Percentiles rank a stretch among this genome's conserved stretches.
Evolutionary conservation across 2,888 invertebrate genomes (phyloP).

Genomic region (Drosophila macrospina): DNA sequence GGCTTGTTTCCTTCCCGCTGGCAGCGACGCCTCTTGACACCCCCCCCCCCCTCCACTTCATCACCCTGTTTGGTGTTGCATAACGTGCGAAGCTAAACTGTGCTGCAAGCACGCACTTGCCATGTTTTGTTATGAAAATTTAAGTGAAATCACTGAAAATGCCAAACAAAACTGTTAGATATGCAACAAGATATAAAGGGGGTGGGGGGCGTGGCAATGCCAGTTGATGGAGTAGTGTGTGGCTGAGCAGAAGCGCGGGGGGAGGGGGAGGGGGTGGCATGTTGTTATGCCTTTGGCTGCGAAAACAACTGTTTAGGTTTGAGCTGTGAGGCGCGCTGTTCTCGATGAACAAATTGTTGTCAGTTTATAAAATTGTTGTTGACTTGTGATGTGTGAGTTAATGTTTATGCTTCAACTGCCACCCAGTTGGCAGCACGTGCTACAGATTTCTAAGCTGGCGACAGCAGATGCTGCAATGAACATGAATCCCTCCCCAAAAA

Average conservation of each 20-base stretch:
- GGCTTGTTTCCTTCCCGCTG: conserved; percentile 35
- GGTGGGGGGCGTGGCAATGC: too few relatives aligned
- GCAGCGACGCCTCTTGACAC: too few relatives aligned
- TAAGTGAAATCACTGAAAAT: conserved; percentile 83
- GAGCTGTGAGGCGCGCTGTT: conserved; percentile 28
- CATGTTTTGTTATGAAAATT: conserved; percentile 81
- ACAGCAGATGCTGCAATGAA: conserved; percentile 23
- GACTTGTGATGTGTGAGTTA: conserved; percentile 54
- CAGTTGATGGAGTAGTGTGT: too few relatives aligned
- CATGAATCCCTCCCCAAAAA: conserved; percentile 34
- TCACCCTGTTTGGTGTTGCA: not conserved
- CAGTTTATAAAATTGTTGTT: conserved; percentile 76
- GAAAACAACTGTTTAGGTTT: conserved; percentile 41
- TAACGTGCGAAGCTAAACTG: conserved; percentile 42
- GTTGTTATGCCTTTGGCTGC: conserved; percentile 28
- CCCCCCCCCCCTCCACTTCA: not conserved
- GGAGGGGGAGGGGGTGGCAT: not conserved
- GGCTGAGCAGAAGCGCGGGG: not conserved
- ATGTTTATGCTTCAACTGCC: conserved; percentile 41
- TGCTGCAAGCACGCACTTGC: conserved; percentile 71
- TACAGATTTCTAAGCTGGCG: conserved; percentile 27
- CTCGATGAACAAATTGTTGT: conserved; percentile 71
- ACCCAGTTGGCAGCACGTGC: conserved; percentile 31
- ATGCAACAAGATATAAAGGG: conserved; percentile 58
- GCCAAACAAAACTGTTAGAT: conserved; percentile 70